These are phyloP conservation scores for Aphelenchoides fujianensis DNA, from an alignment of 1,140 invertebrate species.

Conservation along the genomic window DNA sequence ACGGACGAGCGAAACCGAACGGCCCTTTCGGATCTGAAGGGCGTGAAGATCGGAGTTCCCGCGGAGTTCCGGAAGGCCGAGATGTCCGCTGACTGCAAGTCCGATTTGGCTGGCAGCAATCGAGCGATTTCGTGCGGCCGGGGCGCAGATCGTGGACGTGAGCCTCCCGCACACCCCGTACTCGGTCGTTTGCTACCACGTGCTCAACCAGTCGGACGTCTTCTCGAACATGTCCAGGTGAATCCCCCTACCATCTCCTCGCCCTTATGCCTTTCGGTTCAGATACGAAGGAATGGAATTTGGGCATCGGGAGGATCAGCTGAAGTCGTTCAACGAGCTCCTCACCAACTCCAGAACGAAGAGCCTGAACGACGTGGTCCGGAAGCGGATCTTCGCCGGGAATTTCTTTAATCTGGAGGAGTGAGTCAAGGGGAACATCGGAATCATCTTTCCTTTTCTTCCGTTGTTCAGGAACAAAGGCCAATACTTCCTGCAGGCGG, in stretches of 20 bases:
- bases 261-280: too few species aligned
- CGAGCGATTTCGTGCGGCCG: constrained; percentile 72
- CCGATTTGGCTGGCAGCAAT: constrained; percentile 75
- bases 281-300: constrained; percentile 91
- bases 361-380: constrained; percentile 84
- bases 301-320: constrained; percentile 66
- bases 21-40: too few species aligned
- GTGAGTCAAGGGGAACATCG: constrained; percentile 63
- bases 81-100: background rate
- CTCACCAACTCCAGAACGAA: constrained; percentile 44
- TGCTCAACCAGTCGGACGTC: constrained; percentile 90
- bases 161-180: constrained; percentile 75
- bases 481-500: constrained; percentile 83
- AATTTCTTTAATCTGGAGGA: constrained; percentile 86
- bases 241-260: too few species aligned
- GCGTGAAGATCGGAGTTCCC: constrained; percentile 67
- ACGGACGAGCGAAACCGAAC: too few species aligned
- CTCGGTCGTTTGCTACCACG: constrained; percentile 85
- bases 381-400: constrained; percentile 86
- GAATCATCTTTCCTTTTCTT: too few species aligned
- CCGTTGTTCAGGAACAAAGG: constrained; percentile 77
- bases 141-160: constrained; percentile 65
- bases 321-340: constrained; percentile 35
- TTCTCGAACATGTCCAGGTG: constrained; percentile 89
- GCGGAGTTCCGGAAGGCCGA: constrained; percentile 51